Evolutionary conservation across 37 sponge, comb jelly and placozoan genomes (phyloP).

Genomic region (Chondrosia reniformis): DNA sequence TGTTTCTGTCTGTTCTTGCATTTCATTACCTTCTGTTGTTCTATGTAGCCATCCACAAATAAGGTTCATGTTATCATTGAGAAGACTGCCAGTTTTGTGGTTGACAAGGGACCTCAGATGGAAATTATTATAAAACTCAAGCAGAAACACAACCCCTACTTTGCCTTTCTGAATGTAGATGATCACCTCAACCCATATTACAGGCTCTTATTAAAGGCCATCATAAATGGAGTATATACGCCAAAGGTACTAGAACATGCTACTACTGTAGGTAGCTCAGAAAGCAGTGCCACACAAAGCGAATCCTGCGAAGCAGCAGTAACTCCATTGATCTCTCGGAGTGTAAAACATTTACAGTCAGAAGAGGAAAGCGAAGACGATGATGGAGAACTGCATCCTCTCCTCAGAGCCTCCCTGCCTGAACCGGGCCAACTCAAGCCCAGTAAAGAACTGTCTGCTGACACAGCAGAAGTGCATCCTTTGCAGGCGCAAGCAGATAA

Average conservation of each 20-base stretch:
- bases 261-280: background rate
- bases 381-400: conserved; percentile 76
- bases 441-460: background rate
- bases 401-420: conserved; percentile 24
- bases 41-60: conserved; percentile 67
- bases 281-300: background rate
- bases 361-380: conserved; percentile 39
- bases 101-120: conserved; percentile 83
- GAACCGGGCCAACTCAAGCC: background rate
- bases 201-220: conserved; percentile 60
- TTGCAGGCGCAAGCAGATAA: background rate
- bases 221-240: conserved; percentile 33
- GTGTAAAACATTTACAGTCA: too few relatives aligned
- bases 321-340: background rate
- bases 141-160: conserved; percentile 85
- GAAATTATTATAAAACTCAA: conserved; percentile 93
- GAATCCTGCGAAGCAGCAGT: background rate
- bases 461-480: background rate
- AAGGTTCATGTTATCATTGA: conserved; percentile 89
- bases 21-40: background rate
- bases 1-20: background rate
- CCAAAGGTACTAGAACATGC: conserved; percentile 14
- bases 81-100: conserved; percentile 77
- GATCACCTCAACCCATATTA: conserved; percentile 83
- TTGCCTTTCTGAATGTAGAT: conserved; percentile 77